Evolutionary conservation across 23 tunicate genomes (phyloP).

Genomic region (Halocynthia aurantium): DNA sequence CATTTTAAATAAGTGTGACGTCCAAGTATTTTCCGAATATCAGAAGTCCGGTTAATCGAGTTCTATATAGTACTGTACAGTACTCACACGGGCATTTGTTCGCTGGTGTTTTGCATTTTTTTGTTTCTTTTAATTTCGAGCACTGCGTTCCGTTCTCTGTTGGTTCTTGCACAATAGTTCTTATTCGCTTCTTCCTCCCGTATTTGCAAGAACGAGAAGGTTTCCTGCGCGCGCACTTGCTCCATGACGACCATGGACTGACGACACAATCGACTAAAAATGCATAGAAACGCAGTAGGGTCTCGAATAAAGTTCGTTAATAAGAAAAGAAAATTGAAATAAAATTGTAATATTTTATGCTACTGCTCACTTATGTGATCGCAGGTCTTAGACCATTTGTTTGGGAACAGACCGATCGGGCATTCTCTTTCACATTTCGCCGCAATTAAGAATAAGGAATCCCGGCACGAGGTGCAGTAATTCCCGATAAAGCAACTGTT

Average conservation of each 20-base stretch:
- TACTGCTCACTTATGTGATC: not conserved
- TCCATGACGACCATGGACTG: constrained; percentile 20
- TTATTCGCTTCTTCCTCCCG: constrained; percentile 14
- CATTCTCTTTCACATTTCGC: constrained; percentile 13
- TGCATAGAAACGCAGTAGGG: too few species aligned
- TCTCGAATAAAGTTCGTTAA: too few species aligned
- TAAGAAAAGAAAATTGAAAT: too few species aligned
- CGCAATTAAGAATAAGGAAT: too few species aligned
- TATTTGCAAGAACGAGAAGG: constrained; percentile 19
- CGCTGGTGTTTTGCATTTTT: constrained; percentile 24
- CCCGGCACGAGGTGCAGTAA: too few species aligned
- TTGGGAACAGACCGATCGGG: constrained; percentile 16
- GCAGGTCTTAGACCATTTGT: not conserved
- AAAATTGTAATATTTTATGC: too few species aligned
- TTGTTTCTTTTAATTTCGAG: constrained; percentile 19
- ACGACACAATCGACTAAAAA: constrained; percentile 18
- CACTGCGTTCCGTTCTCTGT: constrained; percentile 20
- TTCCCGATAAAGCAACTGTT: too few species aligned
- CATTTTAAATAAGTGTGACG: too few species aligned
- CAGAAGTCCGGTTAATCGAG: too few species aligned
- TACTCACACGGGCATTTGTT: constrained; percentile 27
- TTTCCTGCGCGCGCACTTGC: constrained; percentile 9
- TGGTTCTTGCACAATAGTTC: constrained; percentile 14
- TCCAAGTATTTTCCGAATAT: too few species aligned
- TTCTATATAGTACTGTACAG: not conserved